These are phyloP conservation scores for Bibio marci DNA, from an alignment of 2,888 invertebrate genomes.

Conservation along the genomic window DNA sequence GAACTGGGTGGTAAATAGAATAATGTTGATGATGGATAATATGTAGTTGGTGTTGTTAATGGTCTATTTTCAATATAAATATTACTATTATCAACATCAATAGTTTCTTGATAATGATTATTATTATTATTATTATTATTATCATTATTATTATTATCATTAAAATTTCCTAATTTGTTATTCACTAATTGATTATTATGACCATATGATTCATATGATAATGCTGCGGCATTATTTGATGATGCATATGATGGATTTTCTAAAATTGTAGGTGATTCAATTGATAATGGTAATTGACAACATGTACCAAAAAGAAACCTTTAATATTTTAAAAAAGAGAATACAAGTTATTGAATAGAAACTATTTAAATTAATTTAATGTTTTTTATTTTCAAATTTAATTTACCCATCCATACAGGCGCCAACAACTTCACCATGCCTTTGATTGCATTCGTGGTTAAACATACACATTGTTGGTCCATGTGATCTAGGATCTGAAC, in stretches of 20 bases:
- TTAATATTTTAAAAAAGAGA: neutral
- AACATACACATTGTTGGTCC: constrained; percentile 82
- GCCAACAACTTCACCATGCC: constrained; percentile 69
- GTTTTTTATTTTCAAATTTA: neutral
- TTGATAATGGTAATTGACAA: constrained; percentile 50
- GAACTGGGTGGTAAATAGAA: constrained; percentile 2
- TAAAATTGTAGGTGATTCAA: constrained; percentile 21
- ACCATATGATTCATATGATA: constrained; percentile 16
- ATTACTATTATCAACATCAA: constrained; percentile 7
- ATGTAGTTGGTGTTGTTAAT: constrained; percentile 20
- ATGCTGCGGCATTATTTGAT: constrained; percentile 16
- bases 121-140: constrained; percentile 1
- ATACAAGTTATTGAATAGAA: neutral
- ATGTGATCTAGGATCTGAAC: constrained; percentile 35
- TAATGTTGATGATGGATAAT: constrained; percentile 6
- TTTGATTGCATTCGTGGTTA: constrained; percentile 70
- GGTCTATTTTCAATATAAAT: constrained; percentile 21
- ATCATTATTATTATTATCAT: constrained; percentile 6
- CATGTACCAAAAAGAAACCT: constrained; percentile 76
- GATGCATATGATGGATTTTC: constrained; percentile 17
- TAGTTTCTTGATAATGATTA: neutral
- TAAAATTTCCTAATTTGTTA: constrained; percentile 7
- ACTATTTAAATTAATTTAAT: neutral
- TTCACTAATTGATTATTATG: neutral
- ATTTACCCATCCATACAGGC: constrained; percentile 69